phyloP scores from a whole-genome alignment of 1,140 invertebrate genomes.

The Harpegnathos saltator region DNA sequence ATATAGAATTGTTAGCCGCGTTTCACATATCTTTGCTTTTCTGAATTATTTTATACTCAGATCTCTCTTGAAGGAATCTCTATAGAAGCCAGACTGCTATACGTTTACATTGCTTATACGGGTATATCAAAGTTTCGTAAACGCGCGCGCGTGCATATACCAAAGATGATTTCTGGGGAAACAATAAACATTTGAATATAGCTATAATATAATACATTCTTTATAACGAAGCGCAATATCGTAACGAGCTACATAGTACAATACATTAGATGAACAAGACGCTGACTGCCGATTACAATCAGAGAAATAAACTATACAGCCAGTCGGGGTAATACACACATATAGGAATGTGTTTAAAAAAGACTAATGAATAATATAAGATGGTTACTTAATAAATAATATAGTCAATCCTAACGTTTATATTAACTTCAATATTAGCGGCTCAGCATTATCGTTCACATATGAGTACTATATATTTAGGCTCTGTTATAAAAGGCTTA shows the following conservation, averaged over 20 bases:
- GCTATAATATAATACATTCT: conserved; percentile 53
- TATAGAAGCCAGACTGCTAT: conserved; percentile 31
- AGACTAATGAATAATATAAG: conserved; percentile 60
- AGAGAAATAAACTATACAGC: conserved; percentile 24
- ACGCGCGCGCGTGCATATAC: not conserved
- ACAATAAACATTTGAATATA: conserved; percentile 59
- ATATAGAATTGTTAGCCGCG: conserved; percentile 55
- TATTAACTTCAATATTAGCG: conserved; percentile 58
- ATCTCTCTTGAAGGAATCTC: conserved; percentile 33
- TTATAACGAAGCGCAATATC: conserved; percentile 31
- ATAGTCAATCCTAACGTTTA: conserved; percentile 45
- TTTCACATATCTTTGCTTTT: conserved; percentile 50
- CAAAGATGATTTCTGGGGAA: not conserved
- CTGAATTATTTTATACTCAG: conserved; percentile 25
- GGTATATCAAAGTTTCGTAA: conserved; percentile 40
- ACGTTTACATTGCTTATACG: conserved; percentile 22
- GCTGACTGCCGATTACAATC: conserved; percentile 33
- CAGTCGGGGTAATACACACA: conserved; percentile 16
- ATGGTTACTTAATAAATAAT: conserved; percentile 59
- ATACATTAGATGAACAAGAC: conserved; percentile 50
- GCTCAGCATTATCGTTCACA: conserved; percentile 54
- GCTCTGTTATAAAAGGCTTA: conserved; percentile 72
- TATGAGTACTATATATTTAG: conserved; percentile 67
- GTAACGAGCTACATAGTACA: conserved; percentile 33
- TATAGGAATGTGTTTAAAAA: conserved; percentile 58